These are phyloP conservation scores for Helicoverpa assulta DNA, from an alignment of 2,888 invertebrate genomes.

Conservation along the genomic window DNA sequence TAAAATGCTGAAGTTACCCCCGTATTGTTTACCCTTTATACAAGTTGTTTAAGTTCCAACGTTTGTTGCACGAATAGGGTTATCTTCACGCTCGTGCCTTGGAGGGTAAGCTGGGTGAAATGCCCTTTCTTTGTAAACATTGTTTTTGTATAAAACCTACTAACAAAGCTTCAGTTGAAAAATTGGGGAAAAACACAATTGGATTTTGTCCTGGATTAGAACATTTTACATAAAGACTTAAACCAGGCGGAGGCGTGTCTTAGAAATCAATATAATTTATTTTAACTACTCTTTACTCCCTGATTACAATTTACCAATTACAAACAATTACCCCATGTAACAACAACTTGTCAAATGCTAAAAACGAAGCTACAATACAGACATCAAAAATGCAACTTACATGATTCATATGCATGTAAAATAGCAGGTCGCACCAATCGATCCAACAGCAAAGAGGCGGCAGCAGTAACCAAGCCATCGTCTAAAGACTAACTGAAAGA, in stretches of 20 bases:
- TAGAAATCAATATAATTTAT: not conserved
- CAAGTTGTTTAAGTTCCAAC: slow-evolving; percentile 64
- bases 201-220: no score
- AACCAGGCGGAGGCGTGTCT: no score
- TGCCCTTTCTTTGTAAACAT: not conserved
- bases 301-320: no score
- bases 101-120: slow-evolving; percentile 43
- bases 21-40: slow-evolving; percentile 64
- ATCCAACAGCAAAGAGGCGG: not conserved
- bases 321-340: no score
- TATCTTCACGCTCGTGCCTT: slow-evolving; percentile 53
- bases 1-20: slow-evolving; percentile 58
- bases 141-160: not conserved
- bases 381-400: slow-evolving; percentile 11
- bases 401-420: not conserved
- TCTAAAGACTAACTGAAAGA: not conserved
- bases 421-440: not conserved
- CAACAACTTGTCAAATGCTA: no score
- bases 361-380: no score
- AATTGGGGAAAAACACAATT: not conserved
- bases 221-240: no score
- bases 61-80: slow-evolving; percentile 64
- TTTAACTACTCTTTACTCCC: not conserved
- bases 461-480: slow-evolving; percentile 4
- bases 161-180: not conserved